These are phyloP conservation scores for Anabas testudineus DNA, from an alignment of 2,797 vertebrate genomes.

Conservation along the genomic window DNA sequence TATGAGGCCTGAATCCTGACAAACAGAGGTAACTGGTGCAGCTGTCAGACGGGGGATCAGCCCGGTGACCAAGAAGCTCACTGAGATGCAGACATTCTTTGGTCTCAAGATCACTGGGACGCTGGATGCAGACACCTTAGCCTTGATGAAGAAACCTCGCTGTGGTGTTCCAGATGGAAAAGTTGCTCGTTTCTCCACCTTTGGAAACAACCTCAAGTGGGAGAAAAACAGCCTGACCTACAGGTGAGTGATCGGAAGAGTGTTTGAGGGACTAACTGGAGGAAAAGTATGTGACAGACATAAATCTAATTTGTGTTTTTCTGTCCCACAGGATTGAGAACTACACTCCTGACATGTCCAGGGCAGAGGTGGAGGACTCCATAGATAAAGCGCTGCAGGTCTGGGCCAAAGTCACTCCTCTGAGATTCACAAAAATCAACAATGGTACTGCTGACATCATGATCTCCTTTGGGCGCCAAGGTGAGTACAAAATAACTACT, in stretches of 20 bases:
- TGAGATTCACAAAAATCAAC: conserved; percentile 87
- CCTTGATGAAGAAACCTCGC: conserved; percentile 90
- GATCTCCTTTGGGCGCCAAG: conserved; percentile 86
- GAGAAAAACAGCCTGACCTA: conserved; percentile 87
- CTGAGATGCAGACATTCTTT: conserved; percentile 89
- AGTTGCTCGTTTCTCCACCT: conserved; percentile 76
- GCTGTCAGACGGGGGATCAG: conserved; percentile 24
- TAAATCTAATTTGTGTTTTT: not conserved
- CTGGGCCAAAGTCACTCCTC: conserved; percentile 91
- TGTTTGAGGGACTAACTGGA: rapidly evolving
- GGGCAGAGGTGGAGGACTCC: conserved; percentile 86
- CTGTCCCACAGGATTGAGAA: conserved; percentile 87
- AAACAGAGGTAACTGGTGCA: conserved; percentile 38
- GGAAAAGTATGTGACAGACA: not conserved
- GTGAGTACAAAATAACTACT: conserved; percentile 41
- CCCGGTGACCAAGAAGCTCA: conserved; percentile 77
- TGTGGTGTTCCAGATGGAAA: conserved; percentile 89
- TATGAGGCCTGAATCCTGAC: too few species aligned
- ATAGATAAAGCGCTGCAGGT: conserved; percentile 88
- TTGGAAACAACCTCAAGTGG: conserved; percentile 85
- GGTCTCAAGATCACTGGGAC: conserved; percentile 86
- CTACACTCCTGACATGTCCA: conserved; percentile 91
- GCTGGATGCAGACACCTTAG: conserved; percentile 84
- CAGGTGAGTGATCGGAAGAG: conserved; percentile 82
- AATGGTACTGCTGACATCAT: conserved; percentile 90